A percentile compares a stretch with the other conserved stretches of the same genome.
phyloP scores from a whole-genome alignment of 2,113 vertebrate genomes.

The Erythrocercus mccallii region DNA sequence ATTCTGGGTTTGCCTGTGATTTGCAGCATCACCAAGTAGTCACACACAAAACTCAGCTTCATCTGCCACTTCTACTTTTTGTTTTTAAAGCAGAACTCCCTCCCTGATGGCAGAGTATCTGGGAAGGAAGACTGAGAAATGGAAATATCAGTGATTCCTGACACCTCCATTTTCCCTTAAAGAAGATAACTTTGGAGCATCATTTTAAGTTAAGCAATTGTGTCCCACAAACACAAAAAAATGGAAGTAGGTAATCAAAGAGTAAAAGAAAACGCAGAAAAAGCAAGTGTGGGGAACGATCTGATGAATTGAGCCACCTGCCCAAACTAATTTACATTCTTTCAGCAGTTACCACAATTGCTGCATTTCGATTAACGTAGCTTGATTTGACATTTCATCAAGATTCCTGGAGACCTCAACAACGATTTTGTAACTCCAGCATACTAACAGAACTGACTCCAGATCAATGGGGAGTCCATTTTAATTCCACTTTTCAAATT shows the following conservation, averaged over 20 bases:
- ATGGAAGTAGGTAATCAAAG: neutral
- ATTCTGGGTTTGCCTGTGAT: neutral
- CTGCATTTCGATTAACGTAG: neutral
- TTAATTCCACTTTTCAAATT: slow-evolving; percentile 2
- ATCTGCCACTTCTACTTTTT: neutral
- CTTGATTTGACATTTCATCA: slow-evolving; percentile 16
- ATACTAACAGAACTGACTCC: neutral
- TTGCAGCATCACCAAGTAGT: neutral
- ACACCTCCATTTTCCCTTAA: neutral
- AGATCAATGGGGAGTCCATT: slow-evolving; percentile 16
- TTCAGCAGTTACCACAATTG: neutral
- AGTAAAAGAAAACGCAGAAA: neutral
- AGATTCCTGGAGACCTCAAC: slow-evolving; percentile 5
- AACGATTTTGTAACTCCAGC: neutral
- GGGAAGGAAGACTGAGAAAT: neutral
- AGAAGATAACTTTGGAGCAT: neutral
- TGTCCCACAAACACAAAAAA: neutral
- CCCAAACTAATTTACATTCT: slow-evolving; percentile 4
- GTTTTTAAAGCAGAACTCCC: neutral
- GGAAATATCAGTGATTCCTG: neutral
- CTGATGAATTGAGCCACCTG: neutral
- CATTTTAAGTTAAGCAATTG: neutral
- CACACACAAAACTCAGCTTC: slow-evolving; percentile 1
- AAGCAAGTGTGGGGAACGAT: neutral
- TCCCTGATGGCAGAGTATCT: neutral